Evolutionary conservation across 2,113 vertebrate species (phyloP).

Genomic region (Vanacampus margaritifer): DNA sequence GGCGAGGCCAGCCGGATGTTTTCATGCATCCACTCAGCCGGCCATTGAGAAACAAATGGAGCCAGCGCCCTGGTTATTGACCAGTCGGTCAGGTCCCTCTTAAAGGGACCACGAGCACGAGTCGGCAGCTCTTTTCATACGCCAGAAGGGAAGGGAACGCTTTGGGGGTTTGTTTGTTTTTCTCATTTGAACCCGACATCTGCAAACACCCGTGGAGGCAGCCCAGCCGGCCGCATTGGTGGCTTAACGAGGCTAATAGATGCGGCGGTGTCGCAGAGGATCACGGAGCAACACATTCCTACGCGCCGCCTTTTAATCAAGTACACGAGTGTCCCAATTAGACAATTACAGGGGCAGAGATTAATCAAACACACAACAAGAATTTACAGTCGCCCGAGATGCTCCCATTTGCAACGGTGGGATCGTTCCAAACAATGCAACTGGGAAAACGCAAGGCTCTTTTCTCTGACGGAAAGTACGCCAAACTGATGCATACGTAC

Average conservation of each 20-base stretch:
- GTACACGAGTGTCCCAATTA: conserved; percentile 10
- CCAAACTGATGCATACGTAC: not conserved
- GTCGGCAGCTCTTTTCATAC: not conserved
- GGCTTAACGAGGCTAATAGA: conserved; percentile 16
- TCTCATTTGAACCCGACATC: conserved; percentile 18
- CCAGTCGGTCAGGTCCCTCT: conserved; percentile 5
- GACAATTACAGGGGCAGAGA: conserved; percentile 6
- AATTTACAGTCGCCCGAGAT: conserved; percentile 27
- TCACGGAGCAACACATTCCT: conserved; percentile 11
- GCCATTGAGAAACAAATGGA: not conserved
- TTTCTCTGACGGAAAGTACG: too few relatives aligned
- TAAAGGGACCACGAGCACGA: conserved; percentile 6
- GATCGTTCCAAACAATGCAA: conserved; percentile 29
- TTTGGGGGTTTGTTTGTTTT: not conserved
- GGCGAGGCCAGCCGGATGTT: not conserved
- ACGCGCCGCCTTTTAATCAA: conserved; percentile 29
- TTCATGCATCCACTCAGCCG: not conserved
- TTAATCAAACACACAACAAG: conserved; percentile 11
- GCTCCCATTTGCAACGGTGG: conserved; percentile 8
- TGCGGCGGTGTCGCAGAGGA: conserved; percentile 4
- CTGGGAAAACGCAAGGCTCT: not conserved
- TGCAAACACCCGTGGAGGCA: conserved; percentile 24
- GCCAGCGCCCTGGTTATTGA: conserved; percentile 24
- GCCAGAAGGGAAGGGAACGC: not conserved
- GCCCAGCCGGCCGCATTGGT: not conserved